These are phyloP conservation scores for Melipona bicolor DNA, from an alignment of 2,888 invertebrate genomes.

Conservation along the genomic window DNA sequence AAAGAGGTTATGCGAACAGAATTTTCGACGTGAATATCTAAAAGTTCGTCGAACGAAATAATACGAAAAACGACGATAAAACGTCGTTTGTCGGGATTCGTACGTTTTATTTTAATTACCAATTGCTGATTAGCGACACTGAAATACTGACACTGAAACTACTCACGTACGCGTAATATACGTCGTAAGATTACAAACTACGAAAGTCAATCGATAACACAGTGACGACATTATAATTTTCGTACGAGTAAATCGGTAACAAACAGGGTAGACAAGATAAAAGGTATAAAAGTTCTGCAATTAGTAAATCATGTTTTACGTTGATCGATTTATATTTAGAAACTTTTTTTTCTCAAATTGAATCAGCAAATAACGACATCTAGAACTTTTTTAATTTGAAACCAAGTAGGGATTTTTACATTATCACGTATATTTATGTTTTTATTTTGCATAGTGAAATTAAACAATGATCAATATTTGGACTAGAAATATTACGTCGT, in stretches of 20 bases:
- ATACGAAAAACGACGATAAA: not conserved
- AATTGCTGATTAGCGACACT: not conserved
- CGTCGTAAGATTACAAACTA: constrained; percentile 25
- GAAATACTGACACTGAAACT: not conserved
- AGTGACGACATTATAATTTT: not conserved
- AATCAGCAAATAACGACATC: not conserved
- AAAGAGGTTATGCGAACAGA: constrained; percentile 15
- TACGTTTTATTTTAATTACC: not conserved
- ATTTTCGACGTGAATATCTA: not conserved
- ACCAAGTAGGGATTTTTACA: not conserved
- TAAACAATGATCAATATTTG: constrained; percentile 10
- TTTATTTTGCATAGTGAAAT: constrained; percentile 7
- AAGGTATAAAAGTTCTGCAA: not conserved
- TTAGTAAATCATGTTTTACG: not conserved
- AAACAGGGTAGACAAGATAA: constrained; percentile 11
- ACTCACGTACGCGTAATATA: not conserved
- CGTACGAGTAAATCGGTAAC: not conserved
- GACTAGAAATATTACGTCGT: not conserved
- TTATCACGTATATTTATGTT: not conserved
- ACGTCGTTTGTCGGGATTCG: not conserved
- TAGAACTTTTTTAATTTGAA: not conserved
- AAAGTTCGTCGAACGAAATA: constrained; percentile 8
- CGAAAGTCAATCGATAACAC: constrained; percentile 38
- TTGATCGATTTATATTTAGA: not conserved
- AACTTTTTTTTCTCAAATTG: not conserved